Evolutionary conservation across 2,797 vertebrate species (phyloP), one percentile per base, ranked within the genome.

Genomic region (Muscicapa striata): DNA sequence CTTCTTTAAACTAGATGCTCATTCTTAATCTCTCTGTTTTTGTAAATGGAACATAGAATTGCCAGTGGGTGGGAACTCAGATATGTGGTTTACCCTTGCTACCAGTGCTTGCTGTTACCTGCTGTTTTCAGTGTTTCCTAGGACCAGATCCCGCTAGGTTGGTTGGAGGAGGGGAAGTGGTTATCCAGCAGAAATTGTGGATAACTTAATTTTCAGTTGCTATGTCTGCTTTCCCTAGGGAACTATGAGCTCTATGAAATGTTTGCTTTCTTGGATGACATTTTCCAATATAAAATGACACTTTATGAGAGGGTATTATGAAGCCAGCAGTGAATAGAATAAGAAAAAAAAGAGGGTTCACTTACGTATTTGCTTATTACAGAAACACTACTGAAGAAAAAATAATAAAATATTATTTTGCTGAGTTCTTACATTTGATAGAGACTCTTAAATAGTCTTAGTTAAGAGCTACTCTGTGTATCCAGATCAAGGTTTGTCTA

Each of bases 251-350:
- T 89, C 61, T 80, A 9, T 64, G 82, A 84, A 92, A 81, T 92
- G 48, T 92, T 94, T 94, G 76, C 89, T 85, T 89, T 92, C 54
- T 81, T 75, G 66, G 46, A 52, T 94, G 91, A 88, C 36, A 36
- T 81, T 93, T 66, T 54, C 52, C 27, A 89, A 16, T 93, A 75
- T 52, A 82, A 82, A 84, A 79, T 72, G 32, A 72, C 51, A 55
- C 18, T 87, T 84, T 24, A 52, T 59, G 34, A 86, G n/a, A 62
- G 24, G 30, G 6, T 72, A 51, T 68, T 80, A 84, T 11, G 30
- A 87, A 93, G 46, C 49, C 49, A 83, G 22, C 30, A 68, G 27
- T 43, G 45, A 91, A 78, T 20, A 80, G 62, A 54, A 20, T 29
- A 6, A 26, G 23, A 55, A 79, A 69, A 40, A 38, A 52, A 43